Evolutionary conservation across 2,797 vertebrate species (phyloP).

Genomic region (Ceyx erithaca): DNA sequence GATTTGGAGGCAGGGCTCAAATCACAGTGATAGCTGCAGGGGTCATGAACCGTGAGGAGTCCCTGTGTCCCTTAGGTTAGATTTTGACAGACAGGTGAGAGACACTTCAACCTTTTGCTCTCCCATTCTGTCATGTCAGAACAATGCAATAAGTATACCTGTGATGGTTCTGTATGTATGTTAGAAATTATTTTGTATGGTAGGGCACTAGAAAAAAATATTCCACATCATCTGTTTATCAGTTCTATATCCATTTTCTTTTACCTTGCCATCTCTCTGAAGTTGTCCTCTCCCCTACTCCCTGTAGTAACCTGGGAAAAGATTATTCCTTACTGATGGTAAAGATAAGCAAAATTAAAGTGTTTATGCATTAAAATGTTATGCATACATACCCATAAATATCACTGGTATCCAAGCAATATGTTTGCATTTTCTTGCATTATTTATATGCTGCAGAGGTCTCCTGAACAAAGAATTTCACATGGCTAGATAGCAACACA

Average conservation of each 20-base stretch:
- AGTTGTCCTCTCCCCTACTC: not conserved
- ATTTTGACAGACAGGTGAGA: not conserved
- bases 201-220: not conserved
- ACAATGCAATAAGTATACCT: not conserved
- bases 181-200: not conserved
- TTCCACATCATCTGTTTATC: not conserved
- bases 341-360: not conserved
- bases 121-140: not conserved
- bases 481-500: not conserved
- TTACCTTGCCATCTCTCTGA: not conserved
- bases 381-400: not conserved
- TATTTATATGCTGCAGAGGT: not conserved
- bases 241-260: not conserved
- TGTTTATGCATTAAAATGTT: not conserved
- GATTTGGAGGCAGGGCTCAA: not conserved
- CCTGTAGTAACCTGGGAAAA: not conserved
- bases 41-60: not conserved
- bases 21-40: not conserved
- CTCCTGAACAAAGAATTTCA: not conserved
- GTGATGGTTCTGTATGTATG: not conserved
- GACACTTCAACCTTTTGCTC: not conserved
- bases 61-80: not conserved
- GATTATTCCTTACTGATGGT: not conserved
- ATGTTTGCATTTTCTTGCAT: constrained; percentile 20
- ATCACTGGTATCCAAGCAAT: not conserved